phyloP scores from a whole-genome alignment of 2,888 invertebrate species.

The Lepidocyrtoides sp. region DNA sequence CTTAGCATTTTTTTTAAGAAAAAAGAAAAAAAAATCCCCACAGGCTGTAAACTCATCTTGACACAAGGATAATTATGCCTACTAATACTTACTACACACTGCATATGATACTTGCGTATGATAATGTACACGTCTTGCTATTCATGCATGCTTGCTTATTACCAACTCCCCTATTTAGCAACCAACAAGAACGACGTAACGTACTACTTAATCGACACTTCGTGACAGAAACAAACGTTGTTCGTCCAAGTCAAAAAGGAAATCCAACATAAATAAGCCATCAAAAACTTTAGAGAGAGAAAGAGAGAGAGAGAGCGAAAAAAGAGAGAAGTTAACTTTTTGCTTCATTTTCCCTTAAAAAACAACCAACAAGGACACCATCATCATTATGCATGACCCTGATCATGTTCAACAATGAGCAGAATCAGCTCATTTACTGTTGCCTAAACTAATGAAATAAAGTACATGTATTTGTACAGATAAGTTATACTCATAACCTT shows the following conservation, averaged over 20 bases:
- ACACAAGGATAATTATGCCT: constrained; percentile 32
- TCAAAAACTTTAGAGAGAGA: not conserved
- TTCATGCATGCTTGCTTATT: not conserved
- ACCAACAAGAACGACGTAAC: not conserved
- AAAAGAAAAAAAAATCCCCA: constrained; percentile 36
- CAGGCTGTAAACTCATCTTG: constrained; percentile 43
- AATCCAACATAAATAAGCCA: constrained; percentile 65
- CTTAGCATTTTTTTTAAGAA: not conserved
- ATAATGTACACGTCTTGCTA: constrained; percentile 3
- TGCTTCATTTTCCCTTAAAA: not conserved
- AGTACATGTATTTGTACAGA: no score
- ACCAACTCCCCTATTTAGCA: not conserved
- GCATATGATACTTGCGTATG: not conserved
- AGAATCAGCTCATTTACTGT: not conserved
- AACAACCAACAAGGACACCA: not conserved
- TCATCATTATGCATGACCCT: constrained; percentile 15
- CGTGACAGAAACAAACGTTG: constrained; percentile 59
- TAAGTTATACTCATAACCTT: no score
- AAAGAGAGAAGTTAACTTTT: not conserved
- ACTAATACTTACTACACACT: not conserved
- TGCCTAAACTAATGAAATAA: not conserved
- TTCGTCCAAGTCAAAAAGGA: constrained; percentile 36
- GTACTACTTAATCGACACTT: constrained; percentile 36
- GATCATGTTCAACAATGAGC: not conserved
- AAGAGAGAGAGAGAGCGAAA: not conserved